These are phyloP conservation scores for Himalopsyche phryganea DNA, from an alignment of 1,140 invertebrate species.

Conservation along the genomic window DNA sequence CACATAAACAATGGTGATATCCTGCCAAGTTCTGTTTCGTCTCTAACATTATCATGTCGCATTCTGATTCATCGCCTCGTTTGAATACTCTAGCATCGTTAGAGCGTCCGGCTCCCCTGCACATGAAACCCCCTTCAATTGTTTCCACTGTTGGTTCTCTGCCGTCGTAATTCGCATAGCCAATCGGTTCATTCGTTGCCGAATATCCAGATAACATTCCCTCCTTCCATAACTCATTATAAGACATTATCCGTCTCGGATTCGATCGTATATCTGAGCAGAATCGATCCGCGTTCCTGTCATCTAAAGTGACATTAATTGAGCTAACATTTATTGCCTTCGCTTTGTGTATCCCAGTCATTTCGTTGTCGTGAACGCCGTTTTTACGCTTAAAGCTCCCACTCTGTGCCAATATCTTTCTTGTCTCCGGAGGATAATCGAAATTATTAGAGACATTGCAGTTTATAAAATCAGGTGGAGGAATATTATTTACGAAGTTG, in stretches of 20 bases:
- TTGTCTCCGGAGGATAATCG: conserved; percentile 25
- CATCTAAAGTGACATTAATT: conserved; percentile 17
- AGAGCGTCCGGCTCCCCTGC: conserved; percentile 37
- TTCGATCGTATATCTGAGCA: conserved; percentile 4
- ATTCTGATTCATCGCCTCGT: conserved; percentile 34
- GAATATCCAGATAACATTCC: conserved; percentile 23
- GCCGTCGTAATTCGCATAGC: conserved; percentile 18
- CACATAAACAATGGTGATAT: conserved; percentile 38
- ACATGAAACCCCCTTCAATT: conserved; percentile 23
- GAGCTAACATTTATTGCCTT: conserved; percentile 11
- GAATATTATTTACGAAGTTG: conserved; percentile 39
- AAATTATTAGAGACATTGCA: conserved; percentile 23
- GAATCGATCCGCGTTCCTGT: conserved; percentile 15
- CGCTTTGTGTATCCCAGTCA: conserved; percentile 11
- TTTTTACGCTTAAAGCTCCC: conserved; percentile 2
- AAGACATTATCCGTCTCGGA: conserved; percentile 28
- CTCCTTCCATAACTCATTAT: conserved; percentile 27
- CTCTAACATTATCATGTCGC: conserved; percentile 42
- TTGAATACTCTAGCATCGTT: conserved; percentile 41
- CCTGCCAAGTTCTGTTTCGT: conserved; percentile 39
- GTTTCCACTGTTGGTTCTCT: conserved; percentile 27
- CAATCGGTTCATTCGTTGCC: conserved; percentile 20
- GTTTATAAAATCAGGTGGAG: conserved; percentile 21
- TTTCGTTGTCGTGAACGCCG: conserved; percentile 4
- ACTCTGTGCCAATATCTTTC: conserved; percentile 12